These are phyloP conservation scores for Orientallactaga sibirica DNA, from an alignment of 2,797 vertebrate genomes.

Conservation along the genomic window DNA sequence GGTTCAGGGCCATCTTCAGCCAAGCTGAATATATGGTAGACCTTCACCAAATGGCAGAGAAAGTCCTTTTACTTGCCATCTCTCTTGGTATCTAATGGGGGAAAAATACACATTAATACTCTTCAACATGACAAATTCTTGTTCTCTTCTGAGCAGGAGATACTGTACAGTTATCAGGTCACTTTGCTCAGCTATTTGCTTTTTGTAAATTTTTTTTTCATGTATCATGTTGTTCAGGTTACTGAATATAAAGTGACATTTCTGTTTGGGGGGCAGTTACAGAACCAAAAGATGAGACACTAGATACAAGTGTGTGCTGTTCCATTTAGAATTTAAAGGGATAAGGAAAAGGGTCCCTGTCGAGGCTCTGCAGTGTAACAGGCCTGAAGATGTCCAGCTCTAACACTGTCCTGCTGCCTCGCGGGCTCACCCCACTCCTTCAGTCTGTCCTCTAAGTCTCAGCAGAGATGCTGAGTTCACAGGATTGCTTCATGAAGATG, in stretches of 20 bases:
- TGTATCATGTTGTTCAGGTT: constrained; percentile 49
- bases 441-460: background rate
- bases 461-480: background rate
- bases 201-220: constrained; percentile 53
- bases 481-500: background rate
- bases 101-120: constrained; percentile 38
- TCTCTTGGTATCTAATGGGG: constrained; percentile 41
- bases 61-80: constrained; percentile 45
- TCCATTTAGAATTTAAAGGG: background rate
- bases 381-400: background rate
- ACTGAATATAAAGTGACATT: constrained; percentile 34
- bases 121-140: constrained; percentile 12
- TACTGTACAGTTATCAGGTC: constrained; percentile 26
- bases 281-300: background rate
- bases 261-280: constrained; percentile 7
- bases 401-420: background rate
- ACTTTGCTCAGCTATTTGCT: constrained; percentile 40
- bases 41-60: background rate
- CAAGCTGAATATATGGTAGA: background rate
- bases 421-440: background rate
- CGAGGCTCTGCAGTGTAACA: background rate
- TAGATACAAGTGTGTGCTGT: background rate
- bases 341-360: background rate
- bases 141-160: constrained; percentile 17
- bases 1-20: background rate